Percentiles rank a stretch among this genome's conserved stretches.
Evolutionary conservation across 2,113 vertebrate genomes (phyloP).

Genomic region (Odontophorus gujanensis): DNA sequence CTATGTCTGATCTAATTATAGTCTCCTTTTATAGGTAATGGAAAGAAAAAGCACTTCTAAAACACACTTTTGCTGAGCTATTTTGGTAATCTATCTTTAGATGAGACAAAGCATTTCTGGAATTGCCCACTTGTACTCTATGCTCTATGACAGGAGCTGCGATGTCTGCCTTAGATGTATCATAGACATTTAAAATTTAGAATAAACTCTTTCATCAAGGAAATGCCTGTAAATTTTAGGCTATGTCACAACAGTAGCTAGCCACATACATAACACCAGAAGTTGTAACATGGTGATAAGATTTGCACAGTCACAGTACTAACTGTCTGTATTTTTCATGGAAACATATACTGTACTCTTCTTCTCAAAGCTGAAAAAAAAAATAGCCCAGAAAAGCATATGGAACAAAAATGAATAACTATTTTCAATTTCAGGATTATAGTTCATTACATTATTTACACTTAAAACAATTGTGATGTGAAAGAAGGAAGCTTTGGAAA

Average conservation of each 20-base stretch:
- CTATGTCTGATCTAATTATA: slow-evolving; percentile 33
- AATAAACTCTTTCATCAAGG: neutral
- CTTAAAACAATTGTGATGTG: neutral
- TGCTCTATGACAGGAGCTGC: neutral
- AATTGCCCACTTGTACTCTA: neutral
- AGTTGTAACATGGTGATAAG: neutral
- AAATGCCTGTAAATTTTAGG: neutral
- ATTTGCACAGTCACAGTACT: neutral
- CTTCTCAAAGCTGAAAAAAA: neutral
- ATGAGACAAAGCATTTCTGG: neutral
- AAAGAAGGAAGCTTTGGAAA: neutral
- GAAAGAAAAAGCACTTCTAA: neutral
- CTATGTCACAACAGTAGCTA: neutral
- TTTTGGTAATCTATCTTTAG: neutral
- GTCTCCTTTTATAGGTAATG: neutral
- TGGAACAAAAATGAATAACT: neutral
- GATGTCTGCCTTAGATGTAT: neutral
- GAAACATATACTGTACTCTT: neutral
- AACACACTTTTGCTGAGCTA: neutral
- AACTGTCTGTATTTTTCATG: neutral
- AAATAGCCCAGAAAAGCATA: neutral
- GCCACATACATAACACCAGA: neutral
- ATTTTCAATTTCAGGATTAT: neutral
- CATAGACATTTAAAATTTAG: neutral
- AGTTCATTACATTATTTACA: neutral